Conservation (phyloP, 2,113 vertebrate genomes). For the Tenebrosternarchus preto region DNA sequence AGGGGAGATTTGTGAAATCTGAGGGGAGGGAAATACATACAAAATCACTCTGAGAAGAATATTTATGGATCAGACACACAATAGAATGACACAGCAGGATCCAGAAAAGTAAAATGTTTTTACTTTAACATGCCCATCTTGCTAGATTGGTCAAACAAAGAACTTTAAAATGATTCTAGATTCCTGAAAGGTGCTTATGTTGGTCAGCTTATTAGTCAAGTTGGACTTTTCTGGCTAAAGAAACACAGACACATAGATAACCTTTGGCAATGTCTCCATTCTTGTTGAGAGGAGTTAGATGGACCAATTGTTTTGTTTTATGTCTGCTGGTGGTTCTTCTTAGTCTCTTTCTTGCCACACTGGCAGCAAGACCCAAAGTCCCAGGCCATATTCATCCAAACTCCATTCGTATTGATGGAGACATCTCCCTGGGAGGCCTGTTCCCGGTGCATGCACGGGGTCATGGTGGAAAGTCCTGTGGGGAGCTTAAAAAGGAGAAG, state of each 20-base stretch:
- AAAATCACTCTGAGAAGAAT: conserved; percentile 51
- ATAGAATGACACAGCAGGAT: conserved; percentile 29
- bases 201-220: conserved; percentile 27
- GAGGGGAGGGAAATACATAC: conserved; percentile 48
- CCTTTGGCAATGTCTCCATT: conserved; percentile 65
- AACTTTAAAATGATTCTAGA: conserved; percentile 46
- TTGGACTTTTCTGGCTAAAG: conserved; percentile 2
- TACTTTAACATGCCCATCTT: conserved; percentile 9
- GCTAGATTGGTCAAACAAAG: conserved; percentile 38
- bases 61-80: conserved; percentile 37
- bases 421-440: conserved; percentile 93
- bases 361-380: conserved; percentile 84
- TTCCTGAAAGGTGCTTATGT: conserved; percentile 19
- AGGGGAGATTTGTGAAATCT: conserved; percentile 65
- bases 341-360: conserved; percentile 71
- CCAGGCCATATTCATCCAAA: conserved; percentile 91
- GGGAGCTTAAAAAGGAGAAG: conserved; percentile 97
- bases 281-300: conserved; percentile 47
- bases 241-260: conserved; percentile 24
- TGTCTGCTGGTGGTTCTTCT: conserved; percentile 62
- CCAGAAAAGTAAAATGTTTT: conserved; percentile 21
- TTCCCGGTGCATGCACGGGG: conserved; percentile 93
- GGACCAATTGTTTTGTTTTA: conserved; percentile 41
- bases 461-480: conserved; percentile 88
- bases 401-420: conserved; percentile 97